Percentiles rank a stretch among this genome's conserved stretches.
phyloP scores from a whole-genome alignment of 2,797 vertebrate genomes.

The Fringilla coelebs region DNA sequence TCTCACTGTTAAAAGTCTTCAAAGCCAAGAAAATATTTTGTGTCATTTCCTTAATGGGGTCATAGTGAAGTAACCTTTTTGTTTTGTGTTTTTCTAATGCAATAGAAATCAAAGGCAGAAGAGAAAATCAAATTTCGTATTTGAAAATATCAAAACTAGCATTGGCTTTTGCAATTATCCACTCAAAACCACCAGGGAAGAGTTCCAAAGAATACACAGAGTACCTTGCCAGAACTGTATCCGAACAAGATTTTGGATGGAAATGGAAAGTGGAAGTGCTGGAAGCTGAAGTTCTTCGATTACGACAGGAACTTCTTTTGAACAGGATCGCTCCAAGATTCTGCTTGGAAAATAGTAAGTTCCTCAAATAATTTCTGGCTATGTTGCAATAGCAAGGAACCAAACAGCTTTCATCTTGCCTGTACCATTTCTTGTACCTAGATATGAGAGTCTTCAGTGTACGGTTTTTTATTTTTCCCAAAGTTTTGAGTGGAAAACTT shows the following conservation, averaged over 20 bases:
- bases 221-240: slow-evolving; percentile 69
- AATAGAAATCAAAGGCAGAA: slow-evolving; percentile 42
- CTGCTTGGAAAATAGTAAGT: slow-evolving; percentile 65
- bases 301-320: slow-evolving; percentile 83
- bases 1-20: not conserved
- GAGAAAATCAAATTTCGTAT: slow-evolving; percentile 60
- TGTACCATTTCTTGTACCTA: not conserved
- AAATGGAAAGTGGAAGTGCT: slow-evolving; percentile 73
- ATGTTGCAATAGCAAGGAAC: not conserved
- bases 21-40: slow-evolving; percentile 17
- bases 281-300: slow-evolving; percentile 83
- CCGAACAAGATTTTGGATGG: slow-evolving; percentile 68
- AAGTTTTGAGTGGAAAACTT: not conserved
- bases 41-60: not conserved
- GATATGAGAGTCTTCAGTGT: not conserved
- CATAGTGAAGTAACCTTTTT: slow-evolving; percentile 13
- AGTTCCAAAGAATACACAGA: slow-evolving; percentile 77
- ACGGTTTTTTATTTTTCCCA: not conserved
- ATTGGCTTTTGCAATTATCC: slow-evolving; percentile 85
- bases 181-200: slow-evolving; percentile 75
- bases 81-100: slow-evolving; percentile 9
- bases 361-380: not conserved
- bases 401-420: not conserved
- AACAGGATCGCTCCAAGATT: slow-evolving; percentile 51
- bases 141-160: slow-evolving; percentile 77